Evolutionary conservation across 2,797 vertebrate genomes (phyloP), one percentile per base, ranked within the genome.

Genomic region (Eleutherodactylus coqui): DNA sequence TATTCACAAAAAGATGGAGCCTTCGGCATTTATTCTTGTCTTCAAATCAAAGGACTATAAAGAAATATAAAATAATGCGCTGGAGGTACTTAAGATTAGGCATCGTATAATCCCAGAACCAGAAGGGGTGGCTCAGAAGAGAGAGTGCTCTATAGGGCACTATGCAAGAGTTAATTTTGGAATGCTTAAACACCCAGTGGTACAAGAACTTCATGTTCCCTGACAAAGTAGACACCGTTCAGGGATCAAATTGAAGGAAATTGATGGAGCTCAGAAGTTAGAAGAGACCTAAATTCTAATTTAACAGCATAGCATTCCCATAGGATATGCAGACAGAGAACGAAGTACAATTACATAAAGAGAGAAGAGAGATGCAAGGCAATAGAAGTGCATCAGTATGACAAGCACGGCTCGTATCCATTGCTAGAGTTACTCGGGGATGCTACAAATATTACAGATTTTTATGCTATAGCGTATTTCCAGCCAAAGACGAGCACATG

Each of bases 211-310:
- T 82, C 24, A 58, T 51, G 36, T 82, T 41, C 36, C 32, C 32
- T 51, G 80, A 38, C 36, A 55, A 51, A 55, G 24, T 16, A 77
- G 32, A 24, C 49, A 14, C 51, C 51, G 13, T 53, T 38, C 29
- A 41, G 60, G 69, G 45, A 72, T 32, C 17, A n/a, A n/a, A 70
- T 16, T 27, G 64, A 36, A 70, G 11, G 45, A 73, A 27, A 82
- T 41, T 72, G 32, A 82, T 82, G 67, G 53, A n/a, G 67, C 80
- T 19, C 67, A 82, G 34, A 14, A 72, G 24, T 55, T 11, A 67
- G 49, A 72, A 82, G 47, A 55, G 55, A 82, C 27, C 67, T 16
- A 58, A 38, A 82, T 82, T 72, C 47, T 82, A 55, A 41, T 70
- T 67, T 13, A 70, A 34, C 36, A 14, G 80, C 49, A 24, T 16